Conservation (phyloP, 2,113 vertebrate species). For the Romanogobio albipinnatus region DNA sequence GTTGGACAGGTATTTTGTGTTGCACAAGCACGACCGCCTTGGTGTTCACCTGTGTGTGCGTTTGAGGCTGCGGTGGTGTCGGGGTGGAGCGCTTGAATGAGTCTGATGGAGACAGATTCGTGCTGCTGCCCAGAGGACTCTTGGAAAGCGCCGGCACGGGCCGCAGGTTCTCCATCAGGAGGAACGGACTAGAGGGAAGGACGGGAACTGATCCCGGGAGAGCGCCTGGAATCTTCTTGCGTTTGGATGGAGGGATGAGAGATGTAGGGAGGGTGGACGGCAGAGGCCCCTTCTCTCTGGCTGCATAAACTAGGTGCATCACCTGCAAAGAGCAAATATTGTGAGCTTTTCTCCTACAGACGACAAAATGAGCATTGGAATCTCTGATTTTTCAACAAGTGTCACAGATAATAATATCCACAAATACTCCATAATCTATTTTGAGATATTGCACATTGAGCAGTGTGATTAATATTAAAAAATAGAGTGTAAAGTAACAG, state of each 20-base stretch:
- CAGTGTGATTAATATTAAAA: not conserved
- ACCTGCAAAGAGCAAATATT: conserved; percentile 74
- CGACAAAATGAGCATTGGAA: not conserved
- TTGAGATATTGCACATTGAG: not conserved
- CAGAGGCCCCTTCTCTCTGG: conserved; percentile 91
- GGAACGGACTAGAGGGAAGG: conserved; percentile 81
- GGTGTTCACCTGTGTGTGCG: conserved; percentile 28
- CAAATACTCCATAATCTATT: not conserved
- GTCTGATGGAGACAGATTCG: conserved; percentile 87
- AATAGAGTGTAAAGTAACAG: not conserved
- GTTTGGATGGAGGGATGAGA: conserved; percentile 90
- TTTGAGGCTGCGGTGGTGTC: conserved; percentile 72
- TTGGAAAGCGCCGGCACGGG: conserved; percentile 78
- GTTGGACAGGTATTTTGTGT: conserved; percentile 24
- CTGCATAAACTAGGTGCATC: conserved; percentile 95
- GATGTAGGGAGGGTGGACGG: conserved; percentile 82
- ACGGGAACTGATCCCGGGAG: conserved; percentile 91
- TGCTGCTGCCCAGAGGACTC: conserved; percentile 76
- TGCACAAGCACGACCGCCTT: not conserved
- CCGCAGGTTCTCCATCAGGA: conserved; percentile 83
- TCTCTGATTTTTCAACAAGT: not conserved
- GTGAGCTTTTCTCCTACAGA: not conserved
- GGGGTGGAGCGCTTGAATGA: conserved; percentile 73
- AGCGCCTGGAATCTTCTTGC: conserved; percentile 78
- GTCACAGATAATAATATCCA: not conserved